These are phyloP conservation scores for Neolamprologus longior DNA, from an alignment of 2,113 vertebrate genomes.

Conservation along the genomic window DNA sequence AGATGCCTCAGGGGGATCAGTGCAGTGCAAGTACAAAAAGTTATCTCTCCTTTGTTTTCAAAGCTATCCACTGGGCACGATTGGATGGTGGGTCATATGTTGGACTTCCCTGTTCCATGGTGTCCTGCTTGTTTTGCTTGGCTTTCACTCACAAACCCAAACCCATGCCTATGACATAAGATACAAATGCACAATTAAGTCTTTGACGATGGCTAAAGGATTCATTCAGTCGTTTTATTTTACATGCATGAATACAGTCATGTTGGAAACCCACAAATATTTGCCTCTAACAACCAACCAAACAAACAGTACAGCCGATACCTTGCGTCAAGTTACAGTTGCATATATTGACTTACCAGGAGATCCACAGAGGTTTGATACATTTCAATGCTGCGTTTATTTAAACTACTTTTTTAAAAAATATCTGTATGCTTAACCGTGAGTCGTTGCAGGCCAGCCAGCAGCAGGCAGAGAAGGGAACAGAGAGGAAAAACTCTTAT, in stretches of 20 bases:
- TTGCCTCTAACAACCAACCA: fast-evolving
- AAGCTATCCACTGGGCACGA: background rate
- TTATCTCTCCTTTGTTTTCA: fast-evolving
- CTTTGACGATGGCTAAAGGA: background rate
- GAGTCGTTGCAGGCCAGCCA: background rate
- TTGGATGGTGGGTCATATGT: background rate
- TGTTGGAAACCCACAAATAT: background rate
- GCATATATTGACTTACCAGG: background rate
- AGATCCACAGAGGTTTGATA: background rate
- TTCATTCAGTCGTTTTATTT: background rate
- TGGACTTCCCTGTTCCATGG: background rate
- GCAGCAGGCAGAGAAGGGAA: background rate
- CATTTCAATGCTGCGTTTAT: fast-evolving
- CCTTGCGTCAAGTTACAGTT: background rate
- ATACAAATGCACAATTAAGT: background rate
- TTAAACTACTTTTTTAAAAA: background rate
- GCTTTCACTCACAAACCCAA: background rate
- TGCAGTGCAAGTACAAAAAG: background rate
- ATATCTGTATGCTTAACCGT: fast-evolving
- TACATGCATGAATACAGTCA: background rate
- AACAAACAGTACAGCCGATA: background rate
- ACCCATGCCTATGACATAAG: background rate
- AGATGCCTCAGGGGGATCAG: background rate
- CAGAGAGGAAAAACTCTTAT: fast-evolving
- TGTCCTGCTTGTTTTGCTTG: background rate